Base-by-base conservation (phyloP, 2,113 vertebrate species). In the Emberiza fucata region DNA sequence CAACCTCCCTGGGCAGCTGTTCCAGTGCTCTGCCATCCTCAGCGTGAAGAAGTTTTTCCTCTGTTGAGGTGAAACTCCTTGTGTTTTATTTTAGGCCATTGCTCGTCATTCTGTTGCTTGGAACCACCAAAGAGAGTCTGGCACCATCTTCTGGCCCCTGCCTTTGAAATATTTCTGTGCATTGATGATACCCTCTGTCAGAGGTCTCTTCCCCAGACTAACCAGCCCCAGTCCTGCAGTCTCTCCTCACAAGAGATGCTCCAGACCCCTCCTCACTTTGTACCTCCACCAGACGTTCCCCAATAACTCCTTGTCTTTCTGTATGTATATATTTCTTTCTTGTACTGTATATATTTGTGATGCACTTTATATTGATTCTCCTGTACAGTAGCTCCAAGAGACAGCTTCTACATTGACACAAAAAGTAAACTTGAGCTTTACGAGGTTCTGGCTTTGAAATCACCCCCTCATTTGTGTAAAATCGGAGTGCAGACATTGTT, bases 381-480 rank as follows among this genome's bases (percentile, higher is more conserved):
- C 37, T 45, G 0, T 21, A 7, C 15, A 33, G 35, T 9, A 44
- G n/a, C 48, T 71, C 25, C 45, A 17, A 39, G 23, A 16, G 5
- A 8, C n/a, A 33, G 35, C 35, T 79, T 35, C 18, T 20, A 1
- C 6, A 1, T 0, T 17, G 15, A 22, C 6, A 33, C 40, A 28
- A 14, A 40, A 50, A 19, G 4, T 15, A 10, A 69, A 33, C 19
- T 2, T 25, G 42, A 63, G 83, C 11, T 47, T 44, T 17, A 3
- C 1, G 19, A n/a, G 22, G 27, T 9, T 7, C 7, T 0, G 0
- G 8, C 35, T 65, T 11, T 13, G 13, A 24, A 23, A 25, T 12
- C 39, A 29, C 44, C 8, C 10, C 51, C 8, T 39, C 8, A 21
- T 18, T 44, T 22, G 11, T 53, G 51, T 39, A 45, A 51, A 50